These are phyloP conservation scores for Schizothorax lantsangensis DNA, from an alignment of 2,797 vertebrate genomes.

Conservation along the genomic window DNA sequence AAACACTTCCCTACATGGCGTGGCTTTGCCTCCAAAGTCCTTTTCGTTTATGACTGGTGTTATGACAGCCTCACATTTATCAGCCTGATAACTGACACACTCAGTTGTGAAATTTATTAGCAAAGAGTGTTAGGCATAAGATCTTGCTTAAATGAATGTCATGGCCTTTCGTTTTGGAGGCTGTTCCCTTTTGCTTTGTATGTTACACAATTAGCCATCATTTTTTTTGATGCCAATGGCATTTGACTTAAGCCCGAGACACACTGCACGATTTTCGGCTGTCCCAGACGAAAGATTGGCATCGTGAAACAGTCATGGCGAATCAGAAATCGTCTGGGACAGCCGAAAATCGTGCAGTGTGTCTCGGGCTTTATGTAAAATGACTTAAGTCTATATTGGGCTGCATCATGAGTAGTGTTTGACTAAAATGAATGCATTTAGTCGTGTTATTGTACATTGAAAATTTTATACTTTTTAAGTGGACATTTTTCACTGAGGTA, in stretches of 20 bases:
- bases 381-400: not conserved
- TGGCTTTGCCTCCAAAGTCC: conserved; percentile 48
- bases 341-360: too few relatives aligned
- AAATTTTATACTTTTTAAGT: not conserved
- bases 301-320: too few relatives aligned
- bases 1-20: conserved; percentile 15
- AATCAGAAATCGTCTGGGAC: too few relatives aligned
- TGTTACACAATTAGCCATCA: not conserved
- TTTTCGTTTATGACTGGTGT: conserved; percentile 47
- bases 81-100: conserved; percentile 11
- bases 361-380: too few relatives aligned
- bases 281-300: too few relatives aligned
- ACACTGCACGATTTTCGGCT: too few relatives aligned
- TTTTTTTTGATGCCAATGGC: not conserved
- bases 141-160: not conserved
- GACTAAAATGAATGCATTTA: not conserved
- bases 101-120: conserved; percentile 20
- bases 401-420: not conserved
- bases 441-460: not conserved
- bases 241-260: not conserved
- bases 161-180: not conserved
- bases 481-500: not conserved
- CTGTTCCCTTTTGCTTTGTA: not conserved
- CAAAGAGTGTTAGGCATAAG: not conserved
- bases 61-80: conserved; percentile 39